These are phyloP conservation scores for Hippoglossus stenolepis DNA, from an alignment of 2,113 vertebrate genomes.

Conservation along the genomic window DNA sequence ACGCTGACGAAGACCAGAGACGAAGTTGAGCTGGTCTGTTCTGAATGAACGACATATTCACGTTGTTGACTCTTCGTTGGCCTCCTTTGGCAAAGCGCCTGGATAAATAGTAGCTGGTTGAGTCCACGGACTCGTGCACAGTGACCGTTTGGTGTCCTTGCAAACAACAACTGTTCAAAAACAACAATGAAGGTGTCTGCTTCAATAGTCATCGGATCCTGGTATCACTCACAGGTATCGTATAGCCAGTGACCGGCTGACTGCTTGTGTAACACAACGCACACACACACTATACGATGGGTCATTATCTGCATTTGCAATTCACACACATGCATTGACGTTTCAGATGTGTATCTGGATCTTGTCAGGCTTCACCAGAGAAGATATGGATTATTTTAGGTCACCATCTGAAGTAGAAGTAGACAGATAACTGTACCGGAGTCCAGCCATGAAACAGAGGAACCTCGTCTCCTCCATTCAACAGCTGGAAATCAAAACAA, in stretches of 20 bases:
- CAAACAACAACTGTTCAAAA: slow-evolving; percentile 40
- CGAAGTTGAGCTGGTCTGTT: slow-evolving; percentile 3
- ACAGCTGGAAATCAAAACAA: no score
- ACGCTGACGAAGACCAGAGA: neutral
- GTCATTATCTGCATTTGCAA: neutral
- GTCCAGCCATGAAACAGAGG: no score
- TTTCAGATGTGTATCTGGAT: no score
- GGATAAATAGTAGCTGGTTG: neutral
- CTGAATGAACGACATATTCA: neutral
- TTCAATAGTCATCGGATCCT: slow-evolving; percentile 41
- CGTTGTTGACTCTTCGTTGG: neutral
- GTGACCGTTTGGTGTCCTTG: slow-evolving; percentile 10
- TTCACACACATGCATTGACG: neutral
- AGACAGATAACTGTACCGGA: no score
- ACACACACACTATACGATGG: neutral
- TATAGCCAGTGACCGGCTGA: slow-evolving; percentile 34
- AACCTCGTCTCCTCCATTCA: no score
- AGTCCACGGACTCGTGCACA: neutral
- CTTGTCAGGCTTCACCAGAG: no score
- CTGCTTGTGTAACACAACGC: slow-evolving; percentile 43
- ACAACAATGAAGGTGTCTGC: slow-evolving; percentile 35
- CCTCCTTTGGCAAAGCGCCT: neutral
- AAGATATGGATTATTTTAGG: no score
- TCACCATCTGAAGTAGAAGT: no score
- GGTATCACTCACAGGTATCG: slow-evolving; percentile 48